Evolutionary conservation across 2,797 vertebrate genomes (phyloP).

Genomic region (Champsocephalus gunnari): DNA sequence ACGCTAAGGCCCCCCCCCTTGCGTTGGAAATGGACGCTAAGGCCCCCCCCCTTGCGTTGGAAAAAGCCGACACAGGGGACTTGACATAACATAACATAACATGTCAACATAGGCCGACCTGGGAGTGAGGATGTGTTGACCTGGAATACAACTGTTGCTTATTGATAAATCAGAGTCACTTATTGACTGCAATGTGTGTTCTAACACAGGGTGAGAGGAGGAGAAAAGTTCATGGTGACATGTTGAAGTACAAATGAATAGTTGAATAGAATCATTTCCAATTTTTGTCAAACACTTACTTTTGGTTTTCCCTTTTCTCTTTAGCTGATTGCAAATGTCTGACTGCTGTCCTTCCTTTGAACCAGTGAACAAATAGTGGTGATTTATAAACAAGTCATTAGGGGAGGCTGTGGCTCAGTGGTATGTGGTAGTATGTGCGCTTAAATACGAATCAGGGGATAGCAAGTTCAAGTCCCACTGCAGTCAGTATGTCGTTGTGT

Average conservation of each 20-base stretch:
- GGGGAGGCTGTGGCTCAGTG: too few relatives aligned
- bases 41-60: too few relatives aligned
- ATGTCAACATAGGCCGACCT: too few relatives aligned
- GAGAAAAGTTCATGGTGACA: neutral
- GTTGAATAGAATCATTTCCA: slow-evolving; percentile 42
- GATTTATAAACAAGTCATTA: neutral
- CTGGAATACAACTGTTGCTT: neutral
- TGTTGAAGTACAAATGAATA: slow-evolving; percentile 1
- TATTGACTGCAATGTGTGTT: slow-evolving; percentile 39
- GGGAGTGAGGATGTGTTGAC: too few relatives aligned
- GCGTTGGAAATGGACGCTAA: too few relatives aligned
- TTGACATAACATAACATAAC: too few relatives aligned
- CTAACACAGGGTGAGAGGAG: neutral
- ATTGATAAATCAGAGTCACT: slow-evolving; percentile 40
- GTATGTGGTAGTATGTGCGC: too few relatives aligned
- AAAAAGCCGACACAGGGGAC: too few relatives aligned
- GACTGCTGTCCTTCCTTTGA: neutral
- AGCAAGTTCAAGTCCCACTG: too few relatives aligned
- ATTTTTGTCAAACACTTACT: slow-evolving; percentile 9
- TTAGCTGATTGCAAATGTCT: neutral
- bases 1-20: too few relatives aligned
- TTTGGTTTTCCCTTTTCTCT: neutral
- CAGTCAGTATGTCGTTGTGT: too few relatives aligned
- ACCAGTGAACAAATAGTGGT: neutral
- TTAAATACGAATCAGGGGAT: too few relatives aligned